Base-by-base conservation (phyloP, 1,140 invertebrate species). In the Drosophila willistoni region DNA sequence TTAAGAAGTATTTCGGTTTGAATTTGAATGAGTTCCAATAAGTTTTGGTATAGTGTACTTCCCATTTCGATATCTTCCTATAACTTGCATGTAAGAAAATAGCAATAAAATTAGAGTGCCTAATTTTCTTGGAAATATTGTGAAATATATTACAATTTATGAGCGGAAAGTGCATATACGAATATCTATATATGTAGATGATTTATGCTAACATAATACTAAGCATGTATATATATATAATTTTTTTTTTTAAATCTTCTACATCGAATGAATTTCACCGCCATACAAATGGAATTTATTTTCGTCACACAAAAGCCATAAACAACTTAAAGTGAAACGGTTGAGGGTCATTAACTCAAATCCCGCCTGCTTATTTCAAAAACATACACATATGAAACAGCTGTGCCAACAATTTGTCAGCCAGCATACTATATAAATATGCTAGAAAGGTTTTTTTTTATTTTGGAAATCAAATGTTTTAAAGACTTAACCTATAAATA, bases 381-480 rank as follows among this genome's bases (percentile, higher is more conserved):
- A 84, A 79, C 73, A 77, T 51, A 51, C 9, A 47, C 34, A 36
- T 36, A 36, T 36, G 34, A 51, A 89, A 68, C 83, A 87, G 83
- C 83, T 87, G 83, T 68, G 84, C 79, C 83, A 87, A 73, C 83
- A 87, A 87, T 87, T 87, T 87, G 83, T 87, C 83, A 87, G 74
- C 70, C 76, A 60, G 54, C 25, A 33, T 56, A 12, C 17, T 17
- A 59, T 59, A 39, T 36, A 29, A 29, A 29, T 29, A 29, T 29
- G 5, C 5, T 29, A 39, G 56, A 59, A 59, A 59, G 56, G 33
- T 59, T 59, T 14, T 25, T 25, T 34, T 36, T 36, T 2, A 29
- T 29, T 55, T 34, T 57, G 55, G 55, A 59, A 59, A 59, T 59
- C n/a, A 13, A 59, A 59, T 34, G 39, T 71, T 70, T 76, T 68